A percentile compares a stretch with the other conserved stretches of the same genome.
phyloP scores from a whole-genome alignment of 2,888 invertebrate species.

The Hipparchia sbordonii region DNA sequence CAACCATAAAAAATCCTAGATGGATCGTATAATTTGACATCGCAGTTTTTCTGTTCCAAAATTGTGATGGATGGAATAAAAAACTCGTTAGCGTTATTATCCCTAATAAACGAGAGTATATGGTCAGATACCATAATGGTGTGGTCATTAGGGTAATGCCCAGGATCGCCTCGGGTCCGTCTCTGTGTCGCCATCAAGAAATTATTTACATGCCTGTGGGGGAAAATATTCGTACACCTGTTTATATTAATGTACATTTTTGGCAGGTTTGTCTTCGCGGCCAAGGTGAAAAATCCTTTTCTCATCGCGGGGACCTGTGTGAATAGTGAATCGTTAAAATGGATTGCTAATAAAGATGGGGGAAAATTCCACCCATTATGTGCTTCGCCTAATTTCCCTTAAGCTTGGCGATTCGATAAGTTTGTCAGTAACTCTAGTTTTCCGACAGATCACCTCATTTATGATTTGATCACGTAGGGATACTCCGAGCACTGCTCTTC shows the following conservation, averaged over 20 bases:
- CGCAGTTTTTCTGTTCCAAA: conserved; percentile 53
- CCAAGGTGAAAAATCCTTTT: too few relatives aligned
- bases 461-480: too few relatives aligned
- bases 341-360: too few relatives aligned
- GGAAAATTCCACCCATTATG: too few relatives aligned
- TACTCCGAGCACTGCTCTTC: too few relatives aligned
- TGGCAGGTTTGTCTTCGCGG: neutral
- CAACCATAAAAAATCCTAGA: conserved; percentile 53
- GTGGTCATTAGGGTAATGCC: conserved; percentile 65
- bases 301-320: too few relatives aligned
- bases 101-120: conserved; percentile 72
- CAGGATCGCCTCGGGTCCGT: conserved; percentile 54
- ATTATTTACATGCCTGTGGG: conserved; percentile 40
- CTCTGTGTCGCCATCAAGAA: conserved; percentile 56
- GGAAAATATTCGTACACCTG: conserved; percentile 31
- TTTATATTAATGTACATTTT: conserved; percentile 7
- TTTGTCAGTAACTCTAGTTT: too few relatives aligned
- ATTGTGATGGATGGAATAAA: conserved; percentile 59
- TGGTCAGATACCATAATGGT: conserved; percentile 62
- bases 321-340: neutral
- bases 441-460: too few relatives aligned
- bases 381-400: too few relatives aligned
- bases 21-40: conserved; percentile 59
- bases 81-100: conserved; percentile 75
- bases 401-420: too few relatives aligned